Evolutionary conservation across 2,797 vertebrate species (phyloP), one percentile per base, ranked within the genome.

Genomic region (Typhlichthys subterraneus): DNA sequence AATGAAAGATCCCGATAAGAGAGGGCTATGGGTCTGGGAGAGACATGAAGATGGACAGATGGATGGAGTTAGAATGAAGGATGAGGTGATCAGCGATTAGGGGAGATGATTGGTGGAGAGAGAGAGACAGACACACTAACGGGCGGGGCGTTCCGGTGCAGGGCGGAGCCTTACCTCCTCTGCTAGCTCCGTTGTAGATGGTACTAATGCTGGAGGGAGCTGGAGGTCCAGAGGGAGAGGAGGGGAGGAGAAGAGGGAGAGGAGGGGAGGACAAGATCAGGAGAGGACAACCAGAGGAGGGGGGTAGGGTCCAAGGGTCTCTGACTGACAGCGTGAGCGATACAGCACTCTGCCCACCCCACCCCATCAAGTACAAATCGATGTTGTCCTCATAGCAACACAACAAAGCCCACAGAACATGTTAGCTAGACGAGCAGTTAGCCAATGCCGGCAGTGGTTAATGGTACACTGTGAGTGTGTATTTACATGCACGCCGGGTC

Each of bases 161-260:
- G 55, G 69, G 50, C 38, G 45, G 48, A 63, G 70, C 53, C 91
- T 92, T 93, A 94, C 93, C 93, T 94, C 93, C 93, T 93, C 92
- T 87, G 80, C 84, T 89, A 3, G 90, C 85, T 61, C 93, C 91
- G 42, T 92, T 94, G 91, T 93, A 94, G 89, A 93, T 84, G 80
- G 91, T 91, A 78, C 89, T 93, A 86, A 92, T 83, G 82, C 89
- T 93, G 84, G 93, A 94, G 63, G 93, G 93, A 70, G 93, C 93
- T 94, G 76, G 45, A 81, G 72, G 74, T 63, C 75, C 33, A 77
- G 75, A 67, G 70, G 71, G 58, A 73, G 58, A 13, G 53, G 48
- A 48, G 67, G 69, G 45, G 59, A 70, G 63, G 55, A 31, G 33
- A 38, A 38, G 9, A 47, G 42, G 52, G 61, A 59, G 77, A 55